Evolutionary conservation across 2,797 vertebrate genomes (phyloP).

Genomic region (Macropus fuliginosus): DNA sequence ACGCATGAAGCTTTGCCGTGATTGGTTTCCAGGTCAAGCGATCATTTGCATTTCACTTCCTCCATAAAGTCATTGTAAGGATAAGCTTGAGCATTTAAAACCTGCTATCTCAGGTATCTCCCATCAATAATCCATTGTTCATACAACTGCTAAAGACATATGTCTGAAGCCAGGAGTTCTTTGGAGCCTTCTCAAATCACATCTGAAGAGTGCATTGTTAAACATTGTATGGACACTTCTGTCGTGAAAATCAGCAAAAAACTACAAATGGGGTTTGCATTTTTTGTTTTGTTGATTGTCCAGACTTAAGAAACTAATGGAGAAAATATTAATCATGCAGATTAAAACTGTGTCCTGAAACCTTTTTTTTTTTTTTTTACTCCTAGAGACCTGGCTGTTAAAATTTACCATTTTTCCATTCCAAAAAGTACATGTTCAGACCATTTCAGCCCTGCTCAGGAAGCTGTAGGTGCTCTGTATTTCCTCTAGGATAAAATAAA

Average conservation of each 20-base stretch:
- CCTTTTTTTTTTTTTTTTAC: no score
- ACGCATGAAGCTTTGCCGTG: not conserved
- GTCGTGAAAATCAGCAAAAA: not conserved
- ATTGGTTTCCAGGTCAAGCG: not conserved
- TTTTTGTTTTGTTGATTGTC: not conserved
- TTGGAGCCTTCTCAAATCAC: not conserved
- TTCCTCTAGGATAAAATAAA: not conserved
- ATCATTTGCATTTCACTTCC: constrained; percentile 33
- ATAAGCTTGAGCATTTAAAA: not conserved
- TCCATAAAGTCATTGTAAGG: constrained; percentile 39
- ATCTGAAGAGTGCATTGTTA: not conserved
- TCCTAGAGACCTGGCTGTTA: not conserved
- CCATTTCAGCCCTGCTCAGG: not conserved
- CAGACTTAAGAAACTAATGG: not conserved
- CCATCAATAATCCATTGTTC: not conserved
- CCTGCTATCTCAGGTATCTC: not conserved
- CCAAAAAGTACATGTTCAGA: not conserved
- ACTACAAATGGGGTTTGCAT: not conserved
- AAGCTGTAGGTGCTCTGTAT: not conserved
- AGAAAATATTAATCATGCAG: not conserved
- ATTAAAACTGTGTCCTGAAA: not conserved
- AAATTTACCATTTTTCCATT: not conserved
- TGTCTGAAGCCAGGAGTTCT: not conserved
- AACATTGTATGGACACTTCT: not conserved
- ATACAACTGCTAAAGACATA: not conserved